These are phyloP conservation scores for Zosterops borbonicus DNA, from an alignment of 2,113 vertebrate genomes.

Conservation along the genomic window DNA sequence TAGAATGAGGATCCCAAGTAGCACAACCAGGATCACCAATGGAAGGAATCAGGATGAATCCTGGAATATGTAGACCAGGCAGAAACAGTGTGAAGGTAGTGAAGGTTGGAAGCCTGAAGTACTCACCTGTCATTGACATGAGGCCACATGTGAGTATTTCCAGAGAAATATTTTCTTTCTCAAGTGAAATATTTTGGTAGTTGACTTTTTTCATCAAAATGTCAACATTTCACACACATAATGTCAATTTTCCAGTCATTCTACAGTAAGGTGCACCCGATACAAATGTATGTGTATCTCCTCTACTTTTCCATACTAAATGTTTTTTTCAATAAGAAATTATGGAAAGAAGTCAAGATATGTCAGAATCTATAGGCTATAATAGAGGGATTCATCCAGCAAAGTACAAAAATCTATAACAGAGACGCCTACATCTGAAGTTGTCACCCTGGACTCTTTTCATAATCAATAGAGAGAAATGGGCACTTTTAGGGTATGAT, in stretches of 20 bases:
- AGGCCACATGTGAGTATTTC: not conserved
- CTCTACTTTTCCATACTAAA: not conserved
- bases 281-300: slow-evolving; percentile 9
- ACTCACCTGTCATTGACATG: not conserved
- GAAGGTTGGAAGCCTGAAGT: not conserved
- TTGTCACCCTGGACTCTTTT: slow-evolving; percentile 9
- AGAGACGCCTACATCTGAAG: slow-evolving; percentile 10
- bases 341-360: slow-evolving; percentile 16
- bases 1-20: not conserved
- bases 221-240: slow-evolving; percentile 14
- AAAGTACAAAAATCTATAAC: slow-evolving; percentile 47
- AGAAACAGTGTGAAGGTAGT: not conserved
- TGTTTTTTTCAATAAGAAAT: slow-evolving; percentile 40
- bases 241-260: slow-evolving; percentile 13
- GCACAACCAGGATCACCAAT: not conserved
- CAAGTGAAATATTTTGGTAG: not conserved
- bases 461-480: slow-evolving; percentile 57
- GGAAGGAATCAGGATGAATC: not conserved
- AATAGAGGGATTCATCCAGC: slow-evolving; percentile 13
- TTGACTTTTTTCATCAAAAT: slow-evolving; percentile 41
- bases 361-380: slow-evolving; percentile 41
- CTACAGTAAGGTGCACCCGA: not conserved
- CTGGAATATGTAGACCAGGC: not conserved
- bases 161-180: slow-evolving; percentile 1
- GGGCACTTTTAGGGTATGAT: not conserved